Evolutionary conservation across 2,113 vertebrate genomes (phyloP).

Genomic region (Alligator mississippiensis): DNA sequence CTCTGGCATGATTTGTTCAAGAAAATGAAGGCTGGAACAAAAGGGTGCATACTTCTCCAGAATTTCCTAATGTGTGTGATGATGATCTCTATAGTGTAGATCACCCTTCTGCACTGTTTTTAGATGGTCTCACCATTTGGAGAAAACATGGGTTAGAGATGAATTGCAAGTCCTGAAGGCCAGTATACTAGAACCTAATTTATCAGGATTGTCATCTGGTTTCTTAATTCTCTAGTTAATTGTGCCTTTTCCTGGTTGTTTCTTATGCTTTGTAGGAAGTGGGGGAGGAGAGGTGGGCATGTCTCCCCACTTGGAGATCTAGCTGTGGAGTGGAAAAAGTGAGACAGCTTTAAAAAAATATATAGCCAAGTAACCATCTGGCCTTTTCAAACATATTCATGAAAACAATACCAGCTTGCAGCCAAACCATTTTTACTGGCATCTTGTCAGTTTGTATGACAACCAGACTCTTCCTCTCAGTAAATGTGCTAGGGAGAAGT

Average conservation of each 20-base stretch:
- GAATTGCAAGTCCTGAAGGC: neutral
- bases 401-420: neutral
- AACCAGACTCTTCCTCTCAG: neutral
- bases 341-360: neutral
- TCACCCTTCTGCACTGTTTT: neutral
- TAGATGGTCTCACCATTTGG: too few relatives aligned
- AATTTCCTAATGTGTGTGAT: neutral
- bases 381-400: neutral
- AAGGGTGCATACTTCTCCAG: neutral
- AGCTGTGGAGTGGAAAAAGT: neutral
- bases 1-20: neutral
- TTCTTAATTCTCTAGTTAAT: neutral
- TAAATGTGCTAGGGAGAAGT: neutral
- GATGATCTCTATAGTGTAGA: neutral
- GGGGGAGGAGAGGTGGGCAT: neutral
- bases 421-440: neutral
- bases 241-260: neutral
- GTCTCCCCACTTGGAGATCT: neutral
- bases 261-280: neutral
- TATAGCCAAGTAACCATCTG: neutral
- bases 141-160: too few relatives aligned
- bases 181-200: neutral
- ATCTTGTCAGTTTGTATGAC: neutral
- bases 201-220: neutral
- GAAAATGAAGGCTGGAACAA: neutral